Evolutionary conservation across 2,888 invertebrate species (phyloP).

Genomic region (Meandrusa payeni): DNA sequence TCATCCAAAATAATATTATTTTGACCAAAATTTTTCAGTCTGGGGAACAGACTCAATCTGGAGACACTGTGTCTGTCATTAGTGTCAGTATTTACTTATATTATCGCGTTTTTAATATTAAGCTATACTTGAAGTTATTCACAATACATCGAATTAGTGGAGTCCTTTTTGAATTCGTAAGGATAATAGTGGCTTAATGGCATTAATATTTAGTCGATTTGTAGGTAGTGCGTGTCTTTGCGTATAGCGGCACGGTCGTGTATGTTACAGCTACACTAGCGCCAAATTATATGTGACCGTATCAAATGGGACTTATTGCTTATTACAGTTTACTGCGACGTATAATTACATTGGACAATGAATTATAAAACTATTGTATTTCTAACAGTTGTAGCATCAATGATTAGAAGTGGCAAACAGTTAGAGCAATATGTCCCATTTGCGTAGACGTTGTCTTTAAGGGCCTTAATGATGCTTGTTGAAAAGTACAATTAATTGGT

Average conservation of each 20-base stretch:
- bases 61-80: too few species aligned
- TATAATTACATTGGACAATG: too few species aligned
- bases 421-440: conserved; percentile 8
- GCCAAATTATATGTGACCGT: conserved; percentile 18
- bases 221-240: conserved; percentile 30
- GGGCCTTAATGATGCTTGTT: conserved; percentile 3
- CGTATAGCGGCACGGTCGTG: conserved; percentile 39
- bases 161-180: conserved; percentile 54
- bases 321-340: not conserved
- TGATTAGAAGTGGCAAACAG: conserved; percentile 8
- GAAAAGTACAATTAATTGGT: conserved; percentile 17
- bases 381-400: conserved; percentile 10
- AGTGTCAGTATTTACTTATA: conserved; percentile 45
- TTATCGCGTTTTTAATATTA: conserved; percentile 34
- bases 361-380: conserved; percentile 22
- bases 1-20: too few species aligned
- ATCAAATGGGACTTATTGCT: conserved; percentile 52
- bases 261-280: conserved; percentile 30
- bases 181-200: conserved; percentile 26
- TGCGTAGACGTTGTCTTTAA: not conserved
- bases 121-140: conserved; percentile 58
- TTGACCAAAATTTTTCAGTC: too few species aligned
- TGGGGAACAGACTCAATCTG: too few species aligned
- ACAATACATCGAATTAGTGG: conserved; percentile 74
- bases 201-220: conserved; percentile 45